A percentile compares a stretch with the other conserved stretches of the same genome.
Conservation (phyloP, 2,113 vertebrate genomes). For the Chionodraco myersi region DNA sequence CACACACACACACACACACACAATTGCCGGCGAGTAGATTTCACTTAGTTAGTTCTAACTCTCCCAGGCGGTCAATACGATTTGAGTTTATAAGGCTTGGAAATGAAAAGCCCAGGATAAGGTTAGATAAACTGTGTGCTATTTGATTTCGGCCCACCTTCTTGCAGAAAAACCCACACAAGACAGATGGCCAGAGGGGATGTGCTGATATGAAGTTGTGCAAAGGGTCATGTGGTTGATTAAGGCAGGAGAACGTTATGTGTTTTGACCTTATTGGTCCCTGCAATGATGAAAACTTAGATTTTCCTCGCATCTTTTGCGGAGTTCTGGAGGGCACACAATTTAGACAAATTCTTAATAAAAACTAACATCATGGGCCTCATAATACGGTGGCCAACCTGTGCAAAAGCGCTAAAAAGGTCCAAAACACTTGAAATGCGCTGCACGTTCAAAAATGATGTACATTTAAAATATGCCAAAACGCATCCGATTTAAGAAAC, state of each 20-base stretch:
- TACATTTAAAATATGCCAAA: too few relatives aligned
- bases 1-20: conserved; percentile 59
- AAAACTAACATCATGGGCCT: conserved; percentile 9
- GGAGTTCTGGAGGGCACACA: not conserved
- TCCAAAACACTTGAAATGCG: too few relatives aligned
- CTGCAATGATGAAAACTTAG: conserved; percentile 25
- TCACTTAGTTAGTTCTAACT: conserved; percentile 96
- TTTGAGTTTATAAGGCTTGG: conserved; percentile 97
- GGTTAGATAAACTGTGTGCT: conserved; percentile 83
- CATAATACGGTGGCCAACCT: not conserved
- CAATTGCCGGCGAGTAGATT: conserved; percentile 94
- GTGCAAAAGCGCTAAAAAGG: too few relatives aligned
- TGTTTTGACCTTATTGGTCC: conserved; percentile 45
- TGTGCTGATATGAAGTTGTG: conserved; percentile 53
- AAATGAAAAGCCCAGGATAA: conserved; percentile 95
- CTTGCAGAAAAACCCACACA: conserved; percentile 65
- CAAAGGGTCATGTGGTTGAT: conserved; percentile 62
- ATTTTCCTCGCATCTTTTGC: not conserved
- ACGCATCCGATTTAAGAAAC: too few relatives aligned
- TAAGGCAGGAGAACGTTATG: conserved; percentile 47
- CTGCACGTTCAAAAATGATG: too few relatives aligned
- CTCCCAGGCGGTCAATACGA: conserved; percentile 94
- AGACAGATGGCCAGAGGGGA: conserved; percentile 75
- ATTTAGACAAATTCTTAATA: not conserved
- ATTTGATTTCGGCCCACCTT: conserved; percentile 80